phyloP scores from a whole-genome alignment of 64 coral and sea anemone genomes.

The Porites lutea region DNA sequence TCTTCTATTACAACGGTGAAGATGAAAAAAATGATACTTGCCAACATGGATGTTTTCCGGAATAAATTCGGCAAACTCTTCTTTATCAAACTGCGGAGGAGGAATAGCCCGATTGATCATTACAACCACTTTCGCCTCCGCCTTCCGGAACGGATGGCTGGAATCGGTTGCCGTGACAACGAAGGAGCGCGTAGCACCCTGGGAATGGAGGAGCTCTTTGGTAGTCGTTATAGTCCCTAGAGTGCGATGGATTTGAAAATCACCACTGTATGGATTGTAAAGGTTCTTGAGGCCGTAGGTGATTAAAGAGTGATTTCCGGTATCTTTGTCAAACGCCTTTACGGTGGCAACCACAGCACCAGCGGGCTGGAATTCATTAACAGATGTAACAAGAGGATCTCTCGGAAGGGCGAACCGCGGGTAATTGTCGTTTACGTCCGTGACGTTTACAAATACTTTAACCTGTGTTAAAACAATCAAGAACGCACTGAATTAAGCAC shows the following conservation, averaged over 20 bases:
- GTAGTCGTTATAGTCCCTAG: slow-evolving; percentile 71
- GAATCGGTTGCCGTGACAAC: slow-evolving; percentile 82
- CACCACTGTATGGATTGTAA: not conserved
- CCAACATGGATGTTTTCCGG: slow-evolving; percentile 42
- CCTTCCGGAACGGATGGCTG: slow-evolving; percentile 48
- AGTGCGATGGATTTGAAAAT: slow-evolving; percentile 60
- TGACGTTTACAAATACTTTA: slow-evolving; percentile 73
- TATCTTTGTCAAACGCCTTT: slow-evolving; percentile 87
- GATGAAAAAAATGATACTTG: not conserved
- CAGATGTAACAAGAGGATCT: slow-evolving; percentile 74
- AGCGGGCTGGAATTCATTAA: slow-evolving; percentile 33
- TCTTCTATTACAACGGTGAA: too few relatives aligned
- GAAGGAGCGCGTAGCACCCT: slow-evolving; percentile 54
- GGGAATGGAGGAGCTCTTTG: slow-evolving; percentile 20
- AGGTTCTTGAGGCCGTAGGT: slow-evolving; percentile 50
- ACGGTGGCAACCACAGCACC: slow-evolving; percentile 8
- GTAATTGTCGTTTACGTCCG: slow-evolving; percentile 84
- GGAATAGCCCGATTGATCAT: slow-evolving; percentile 26
- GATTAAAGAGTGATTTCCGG: slow-evolving; percentile 45
- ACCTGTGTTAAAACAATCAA: slow-evolving; percentile 18
- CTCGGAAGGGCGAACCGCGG: slow-evolving; percentile 79
- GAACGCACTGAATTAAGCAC: too few relatives aligned
- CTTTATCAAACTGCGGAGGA: slow-evolving; percentile 22
- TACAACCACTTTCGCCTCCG: slow-evolving; percentile 60
- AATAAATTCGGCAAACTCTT: slow-evolving; percentile 3